A percentile compares a stretch with the other conserved stretches of the same genome.
phyloP scores from a whole-genome alignment of 2,888 invertebrate genomes.

The Shargacucullia verbasci region DNA sequence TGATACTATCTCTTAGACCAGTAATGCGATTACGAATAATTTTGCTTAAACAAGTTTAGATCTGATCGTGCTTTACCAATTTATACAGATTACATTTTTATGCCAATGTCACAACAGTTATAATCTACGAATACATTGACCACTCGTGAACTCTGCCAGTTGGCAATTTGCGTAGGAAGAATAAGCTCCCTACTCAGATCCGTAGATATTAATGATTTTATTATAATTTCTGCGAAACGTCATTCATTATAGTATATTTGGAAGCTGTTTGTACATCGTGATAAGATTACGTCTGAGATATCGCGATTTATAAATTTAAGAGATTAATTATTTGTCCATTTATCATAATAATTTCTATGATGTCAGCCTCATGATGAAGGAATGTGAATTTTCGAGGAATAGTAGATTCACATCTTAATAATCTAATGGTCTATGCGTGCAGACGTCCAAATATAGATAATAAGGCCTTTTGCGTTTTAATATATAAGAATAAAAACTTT shows the following conservation, averaged over 20 bases:
- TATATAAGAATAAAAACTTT: neutral
- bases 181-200: slow-evolving; percentile 25
- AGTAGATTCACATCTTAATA: slow-evolving; percentile 14
- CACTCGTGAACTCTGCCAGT: slow-evolving; percentile 58
- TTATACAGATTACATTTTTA: slow-evolving; percentile 60
- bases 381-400: slow-evolving; percentile 21
- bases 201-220: slow-evolving; percentile 50
- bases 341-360: slow-evolving; percentile 37
- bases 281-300: slow-evolving; percentile 38
- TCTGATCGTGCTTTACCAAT: slow-evolving; percentile 52
- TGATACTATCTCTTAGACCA: slow-evolving; percentile 4
- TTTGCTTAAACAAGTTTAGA: slow-evolving; percentile 18
- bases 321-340: slow-evolving; percentile 40
- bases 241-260: slow-evolving; percentile 48
- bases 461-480: neutral
- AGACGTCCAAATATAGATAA: neutral
- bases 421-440: slow-evolving; percentile 6
- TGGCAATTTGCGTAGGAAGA: slow-evolving; percentile 31
- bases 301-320: slow-evolving; percentile 28
- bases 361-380: slow-evolving; percentile 15
- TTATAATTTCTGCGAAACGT: slow-evolving; percentile 45
- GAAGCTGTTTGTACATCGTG: slow-evolving; percentile 28
- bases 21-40: slow-evolving; percentile 18
- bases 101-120: slow-evolving; percentile 61
- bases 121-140: slow-evolving; percentile 68